phyloP scores from a whole-genome alignment of 2,888 invertebrate species.

The Craniophora ligustri region DNA sequence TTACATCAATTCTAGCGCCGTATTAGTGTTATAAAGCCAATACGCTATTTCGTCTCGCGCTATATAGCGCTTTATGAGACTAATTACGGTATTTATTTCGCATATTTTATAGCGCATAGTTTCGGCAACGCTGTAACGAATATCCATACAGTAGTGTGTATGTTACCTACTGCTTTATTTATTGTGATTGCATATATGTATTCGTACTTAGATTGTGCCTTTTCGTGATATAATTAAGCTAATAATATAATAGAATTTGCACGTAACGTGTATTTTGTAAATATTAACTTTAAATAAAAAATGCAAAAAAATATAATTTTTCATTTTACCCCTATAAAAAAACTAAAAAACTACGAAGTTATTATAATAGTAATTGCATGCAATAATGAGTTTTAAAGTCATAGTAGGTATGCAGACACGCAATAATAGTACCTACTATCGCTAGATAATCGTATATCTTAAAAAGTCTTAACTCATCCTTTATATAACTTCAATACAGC shows the following conservation, averaged over 20 bases:
- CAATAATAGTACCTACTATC: no score
- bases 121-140: conserved; percentile 25
- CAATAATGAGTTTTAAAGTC: no score
- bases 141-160: conserved; percentile 41
- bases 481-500: no score
- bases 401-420: no score
- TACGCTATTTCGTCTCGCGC: neutral
- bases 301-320: conserved; percentile 38
- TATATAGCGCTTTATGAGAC: neutral
- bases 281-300: conserved; percentile 56
- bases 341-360: no score
- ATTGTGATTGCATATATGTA: conserved; percentile 63
- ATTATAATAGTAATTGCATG: no score
- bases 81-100: neutral
- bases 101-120: neutral
- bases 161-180: conserved; percentile 73
- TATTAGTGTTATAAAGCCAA: neutral
- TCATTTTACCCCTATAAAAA: conserved; percentile 28
- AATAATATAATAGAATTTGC: conserved; percentile 48
- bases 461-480: no score
- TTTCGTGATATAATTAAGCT: conserved; percentile 70
- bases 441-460: no score
- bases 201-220: conserved; percentile 72
- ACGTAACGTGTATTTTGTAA: conserved; percentile 57
- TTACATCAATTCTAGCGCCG: neutral